These are phyloP conservation scores for Trematocara stigmaticum DNA, from an alignment of 2,113 vertebrate species.

Conservation along the genomic window DNA sequence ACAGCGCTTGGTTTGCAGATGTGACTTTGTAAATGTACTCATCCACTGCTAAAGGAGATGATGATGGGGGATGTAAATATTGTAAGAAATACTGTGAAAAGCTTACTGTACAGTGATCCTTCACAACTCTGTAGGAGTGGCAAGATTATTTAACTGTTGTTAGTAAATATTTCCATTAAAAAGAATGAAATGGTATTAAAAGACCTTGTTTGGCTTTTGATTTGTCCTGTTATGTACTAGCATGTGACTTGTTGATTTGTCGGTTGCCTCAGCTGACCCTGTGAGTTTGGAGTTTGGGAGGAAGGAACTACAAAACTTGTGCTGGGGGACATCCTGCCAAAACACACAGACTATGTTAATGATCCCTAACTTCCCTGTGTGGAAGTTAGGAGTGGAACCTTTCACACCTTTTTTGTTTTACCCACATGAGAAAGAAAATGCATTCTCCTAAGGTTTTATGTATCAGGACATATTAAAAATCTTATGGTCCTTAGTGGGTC, in stretches of 20 bases:
- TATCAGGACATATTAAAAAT: neutral
- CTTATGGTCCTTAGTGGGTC: neutral
- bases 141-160: conserved; percentile 59
- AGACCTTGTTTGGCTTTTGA: neutral
- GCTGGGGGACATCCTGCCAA: conserved; percentile 33
- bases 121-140: conserved; percentile 48
- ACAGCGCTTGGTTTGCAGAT: neutral
- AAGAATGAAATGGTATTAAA: conserved; percentile 14
- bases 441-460: neutral
- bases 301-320: conserved; percentile 11
- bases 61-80: conserved; percentile 61
- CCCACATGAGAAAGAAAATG: neutral
- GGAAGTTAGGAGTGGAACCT: neutral
- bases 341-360: neutral
- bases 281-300: neutral
- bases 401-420: neutral
- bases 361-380: neutral
- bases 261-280: neutral
- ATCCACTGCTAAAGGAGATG: conserved; percentile 14
- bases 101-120: conserved; percentile 65
- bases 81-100: conserved; percentile 71
- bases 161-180: conserved; percentile 69
- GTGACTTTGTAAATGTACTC: neutral
- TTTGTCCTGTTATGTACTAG: neutral
- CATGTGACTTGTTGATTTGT: neutral